Conservation (phyloP, 2,797 vertebrate species). For the Knipowitschia caucasica region DNA sequence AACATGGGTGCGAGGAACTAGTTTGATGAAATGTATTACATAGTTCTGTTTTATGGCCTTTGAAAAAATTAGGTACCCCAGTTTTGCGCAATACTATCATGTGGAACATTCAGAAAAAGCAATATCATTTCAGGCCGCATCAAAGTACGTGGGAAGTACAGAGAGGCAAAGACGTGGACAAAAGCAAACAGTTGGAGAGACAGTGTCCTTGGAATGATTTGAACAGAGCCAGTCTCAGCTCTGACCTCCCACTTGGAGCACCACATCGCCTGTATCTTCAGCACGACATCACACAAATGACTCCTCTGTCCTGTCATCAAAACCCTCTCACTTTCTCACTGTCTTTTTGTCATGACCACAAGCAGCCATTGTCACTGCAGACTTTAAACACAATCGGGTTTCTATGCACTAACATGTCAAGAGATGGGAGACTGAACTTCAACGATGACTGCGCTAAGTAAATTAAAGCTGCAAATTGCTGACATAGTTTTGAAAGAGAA, state of each 20-base stretch:
- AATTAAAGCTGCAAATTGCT: slow-evolving; percentile 64
- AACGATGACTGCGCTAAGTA: slow-evolving; percentile 66
- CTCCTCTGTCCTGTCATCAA: slow-evolving; percentile 33
- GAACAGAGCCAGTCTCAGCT: slow-evolving; percentile 19
- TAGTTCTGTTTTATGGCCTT: too few species aligned
- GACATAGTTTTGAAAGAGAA: slow-evolving; percentile 52
- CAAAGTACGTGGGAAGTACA: too few species aligned
- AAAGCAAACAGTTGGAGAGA: slow-evolving; percentile 34
- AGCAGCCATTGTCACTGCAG: slow-evolving; percentile 70
- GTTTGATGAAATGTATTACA: too few species aligned
- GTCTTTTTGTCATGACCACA: slow-evolving; percentile 65
- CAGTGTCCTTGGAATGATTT: slow-evolving; percentile 46
- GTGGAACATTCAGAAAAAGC: too few species aligned
- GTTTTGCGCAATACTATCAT: too few species aligned
- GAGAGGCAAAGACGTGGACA: slow-evolving; percentile 28
- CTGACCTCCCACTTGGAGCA: slow-evolving; percentile 41
- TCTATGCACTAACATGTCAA: slow-evolving; percentile 66
- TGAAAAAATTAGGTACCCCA: too few species aligned
- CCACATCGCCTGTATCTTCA: slow-evolving; percentile 52
- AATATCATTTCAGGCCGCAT: too few species aligned
- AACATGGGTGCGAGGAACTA: too few species aligned
- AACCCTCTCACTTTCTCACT: slow-evolving; percentile 46
- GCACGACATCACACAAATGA: slow-evolving; percentile 56
- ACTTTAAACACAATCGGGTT: slow-evolving; percentile 71
- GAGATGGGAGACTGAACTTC: slow-evolving; percentile 67